Evolutionary conservation across 2,797 vertebrate genomes (phyloP).

Genomic region (Microtus californicus): DNA sequence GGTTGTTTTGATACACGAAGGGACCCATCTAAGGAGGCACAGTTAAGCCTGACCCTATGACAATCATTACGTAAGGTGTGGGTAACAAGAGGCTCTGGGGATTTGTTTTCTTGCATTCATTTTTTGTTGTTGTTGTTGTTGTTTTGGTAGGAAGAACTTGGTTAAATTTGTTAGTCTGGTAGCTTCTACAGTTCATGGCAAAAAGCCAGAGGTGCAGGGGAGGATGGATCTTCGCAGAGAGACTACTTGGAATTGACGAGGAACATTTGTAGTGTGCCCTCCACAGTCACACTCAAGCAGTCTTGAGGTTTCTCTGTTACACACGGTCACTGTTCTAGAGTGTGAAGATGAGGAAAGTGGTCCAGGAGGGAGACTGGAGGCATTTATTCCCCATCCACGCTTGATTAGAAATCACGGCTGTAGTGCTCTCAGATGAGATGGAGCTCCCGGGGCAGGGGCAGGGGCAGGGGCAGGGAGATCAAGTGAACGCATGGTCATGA

Average conservation of each 20-base stretch:
- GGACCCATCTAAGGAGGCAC: constrained; percentile 1
- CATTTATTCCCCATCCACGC: neutral
- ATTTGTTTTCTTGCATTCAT: neutral
- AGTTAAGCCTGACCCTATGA: constrained; percentile 6
- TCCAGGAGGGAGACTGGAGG: neutral
- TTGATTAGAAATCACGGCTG: constrained; percentile 17
- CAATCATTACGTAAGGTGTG: neutral
- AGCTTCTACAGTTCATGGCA: neutral
- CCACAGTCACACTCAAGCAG: neutral
- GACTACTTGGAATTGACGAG: neutral
- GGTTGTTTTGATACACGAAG: neutral
- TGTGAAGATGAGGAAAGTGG: neutral
- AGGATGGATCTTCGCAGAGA: neutral
- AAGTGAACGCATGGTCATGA: neutral
- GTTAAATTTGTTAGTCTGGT: constrained; percentile 17
- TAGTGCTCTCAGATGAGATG: neutral
- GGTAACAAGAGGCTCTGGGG: neutral
- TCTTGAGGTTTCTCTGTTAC: neutral
- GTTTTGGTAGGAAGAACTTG: neutral
- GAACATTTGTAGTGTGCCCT: neutral
- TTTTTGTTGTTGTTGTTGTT: neutral
- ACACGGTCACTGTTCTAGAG: neutral
- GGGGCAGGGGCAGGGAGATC: neutral
- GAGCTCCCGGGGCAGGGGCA: neutral
- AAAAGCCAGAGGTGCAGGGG: constrained; percentile 9